Percentiles rank a stretch among this genome's conserved stretches.
These are phyloP conservation scores for Caenorhabditis latens DNA, from an alignment of 1,140 invertebrate species.

Conservation along the genomic window DNA sequence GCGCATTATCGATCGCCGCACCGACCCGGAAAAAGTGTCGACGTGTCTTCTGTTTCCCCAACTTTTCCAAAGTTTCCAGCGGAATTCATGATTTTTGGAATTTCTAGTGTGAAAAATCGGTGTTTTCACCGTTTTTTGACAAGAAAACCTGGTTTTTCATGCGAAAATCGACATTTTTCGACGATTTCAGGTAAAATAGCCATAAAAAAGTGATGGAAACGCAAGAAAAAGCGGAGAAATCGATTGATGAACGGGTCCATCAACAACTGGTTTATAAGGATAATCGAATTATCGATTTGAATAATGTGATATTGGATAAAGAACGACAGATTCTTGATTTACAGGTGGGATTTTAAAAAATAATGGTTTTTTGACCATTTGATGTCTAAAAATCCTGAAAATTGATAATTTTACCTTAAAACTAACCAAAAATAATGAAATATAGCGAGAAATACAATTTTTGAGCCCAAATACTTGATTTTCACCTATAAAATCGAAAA, in stretches of 20 bases:
- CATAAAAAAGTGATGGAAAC: not conserved
- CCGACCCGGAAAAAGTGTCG: no score
- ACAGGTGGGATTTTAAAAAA: constrained; percentile 44
- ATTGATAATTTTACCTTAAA: not conserved
- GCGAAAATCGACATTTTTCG: not conserved
- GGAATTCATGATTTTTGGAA: no score
- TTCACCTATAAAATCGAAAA: no score
- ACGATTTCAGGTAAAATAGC: not conserved
- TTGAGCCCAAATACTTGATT: not conserved
- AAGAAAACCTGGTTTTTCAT: no score
- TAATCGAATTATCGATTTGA: constrained; percentile 66
- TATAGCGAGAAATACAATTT: not conserved
- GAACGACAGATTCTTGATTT: constrained; percentile 67
- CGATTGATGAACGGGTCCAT: constrained; percentile 56
- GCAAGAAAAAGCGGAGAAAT: not conserved
- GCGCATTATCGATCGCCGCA: no score
- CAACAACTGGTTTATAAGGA: constrained; percentile 66
- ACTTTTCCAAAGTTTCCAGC: no score
- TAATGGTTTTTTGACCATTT: not conserved
- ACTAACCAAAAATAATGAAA: not conserved
- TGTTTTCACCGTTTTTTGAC: not conserved
- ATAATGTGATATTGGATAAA: constrained; percentile 68
- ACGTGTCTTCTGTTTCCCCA: no score
- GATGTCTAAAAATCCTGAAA: not conserved
- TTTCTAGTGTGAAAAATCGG: no score